Conservation (phyloP, 2,797 vertebrate species). For the Manis pentadactyla region DNA sequence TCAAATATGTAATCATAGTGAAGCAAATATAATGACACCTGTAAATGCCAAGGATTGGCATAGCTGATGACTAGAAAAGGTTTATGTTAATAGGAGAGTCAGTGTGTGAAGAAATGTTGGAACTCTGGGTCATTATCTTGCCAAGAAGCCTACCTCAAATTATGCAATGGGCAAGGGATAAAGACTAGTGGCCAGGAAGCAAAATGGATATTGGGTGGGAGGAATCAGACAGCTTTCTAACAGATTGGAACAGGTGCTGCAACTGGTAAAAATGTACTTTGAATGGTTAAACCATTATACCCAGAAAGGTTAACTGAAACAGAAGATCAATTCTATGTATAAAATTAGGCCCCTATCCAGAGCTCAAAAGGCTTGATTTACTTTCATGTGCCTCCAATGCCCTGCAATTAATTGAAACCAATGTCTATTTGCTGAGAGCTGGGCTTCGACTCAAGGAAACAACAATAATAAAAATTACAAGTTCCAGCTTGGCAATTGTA, state of each 20-base stretch:
- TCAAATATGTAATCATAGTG: background rate
- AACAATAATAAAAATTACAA: background rate
- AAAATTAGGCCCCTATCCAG: background rate
- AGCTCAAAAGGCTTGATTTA: constrained; percentile 39
- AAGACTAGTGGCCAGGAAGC: background rate
- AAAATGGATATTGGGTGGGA: background rate
- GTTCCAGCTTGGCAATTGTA: background rate
- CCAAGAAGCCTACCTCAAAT: background rate
- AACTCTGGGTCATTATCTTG: background rate
- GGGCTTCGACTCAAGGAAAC: constrained; percentile 43
- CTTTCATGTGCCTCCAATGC: background rate
- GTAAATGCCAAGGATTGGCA: background rate
- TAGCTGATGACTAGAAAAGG: background rate
- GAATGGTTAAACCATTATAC: background rate
- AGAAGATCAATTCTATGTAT: background rate
- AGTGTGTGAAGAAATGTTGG: background rate
- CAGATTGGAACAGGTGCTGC: background rate
- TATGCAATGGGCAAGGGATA: background rate
- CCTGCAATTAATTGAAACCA: constrained; percentile 62
- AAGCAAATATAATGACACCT: background rate
- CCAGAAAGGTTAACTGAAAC: background rate
- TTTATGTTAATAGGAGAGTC: background rate
- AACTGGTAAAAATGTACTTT: background rate
- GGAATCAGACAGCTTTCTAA: background rate
- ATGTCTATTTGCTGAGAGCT: constrained; percentile 55